Evolutionary conservation across 2,113 vertebrate species (phyloP).

Genomic region (Coregonus clupeaformis): DNA sequence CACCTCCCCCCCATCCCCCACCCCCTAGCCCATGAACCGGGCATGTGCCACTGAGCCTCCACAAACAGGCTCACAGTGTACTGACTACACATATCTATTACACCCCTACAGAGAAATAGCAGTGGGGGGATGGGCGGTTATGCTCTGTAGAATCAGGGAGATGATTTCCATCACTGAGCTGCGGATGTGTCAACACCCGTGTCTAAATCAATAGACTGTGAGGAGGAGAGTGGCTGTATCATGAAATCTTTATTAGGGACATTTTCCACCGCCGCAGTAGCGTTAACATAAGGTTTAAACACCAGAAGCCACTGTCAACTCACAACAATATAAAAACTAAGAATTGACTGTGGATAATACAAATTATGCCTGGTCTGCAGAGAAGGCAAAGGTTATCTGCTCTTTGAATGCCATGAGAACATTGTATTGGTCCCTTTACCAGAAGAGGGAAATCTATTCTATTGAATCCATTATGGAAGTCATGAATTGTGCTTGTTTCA

Average conservation of each 20-base stretch:
- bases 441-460: neutral
- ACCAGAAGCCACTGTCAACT: neutral
- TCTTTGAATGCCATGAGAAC: neutral
- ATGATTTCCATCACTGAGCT: neutral
- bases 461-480: too few relatives aligned
- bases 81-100: slow-evolving; percentile 37
- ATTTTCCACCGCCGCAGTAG: too few relatives aligned
- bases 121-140: too few relatives aligned
- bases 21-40: too few relatives aligned
- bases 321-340: neutral
- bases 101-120: slow-evolving; percentile 20
- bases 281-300: neutral
- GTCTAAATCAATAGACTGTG: slow-evolving; percentile 15
- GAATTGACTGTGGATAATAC: neutral
- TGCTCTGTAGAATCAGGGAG: too few relatives aligned
- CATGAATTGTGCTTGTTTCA: too few relatives aligned
- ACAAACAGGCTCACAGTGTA: neutral
- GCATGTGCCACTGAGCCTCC: too few relatives aligned
- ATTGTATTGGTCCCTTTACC: too few relatives aligned
- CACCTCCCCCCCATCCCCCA: too few relatives aligned
- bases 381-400: neutral
- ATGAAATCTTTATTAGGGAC: slow-evolving; percentile 15
- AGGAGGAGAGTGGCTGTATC: slow-evolving; percentile 17
- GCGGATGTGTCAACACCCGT: slow-evolving; percentile 32
- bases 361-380: neutral